Evolutionary conservation across 2,888 invertebrate genomes (phyloP), one percentile per base, ranked within the genome.

Genomic region (Eupelmus urozonus): DNA sequence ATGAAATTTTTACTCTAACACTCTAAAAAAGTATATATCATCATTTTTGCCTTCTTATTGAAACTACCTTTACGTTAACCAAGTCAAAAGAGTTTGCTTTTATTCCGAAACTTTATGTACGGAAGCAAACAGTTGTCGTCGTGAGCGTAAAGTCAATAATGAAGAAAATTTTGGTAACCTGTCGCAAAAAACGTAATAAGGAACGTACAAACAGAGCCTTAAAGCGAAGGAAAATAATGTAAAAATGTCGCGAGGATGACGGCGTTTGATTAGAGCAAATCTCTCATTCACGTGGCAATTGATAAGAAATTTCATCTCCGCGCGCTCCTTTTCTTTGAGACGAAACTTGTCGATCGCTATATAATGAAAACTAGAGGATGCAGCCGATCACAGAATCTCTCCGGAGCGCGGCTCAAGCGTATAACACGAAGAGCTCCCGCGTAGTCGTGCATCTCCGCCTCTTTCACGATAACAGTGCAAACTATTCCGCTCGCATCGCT

Each of bases 361-460:
- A 86, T 85, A 87, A 84, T 83, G 79, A 81, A 83, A 70, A 81
- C 82, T 75, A 70, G 60, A 65, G 55, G 13, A 74, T 67, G 74
- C 42, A 59, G 7, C 13, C 27, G 18, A 49, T 49, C 18, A 3
- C 70, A 67, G 55, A 70, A n/a, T 34, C n/a, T 3, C 2, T 27
- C 49, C 7, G 11, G n/a, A 34, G 53, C 49, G n/a, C 60, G 20
- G 63, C 23, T 57, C 20, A 25, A 42, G 42, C 55, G 34, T 63
- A 20, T 42, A 42, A 25, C n/a, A 25, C 69, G 1, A 55, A n/a
- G 2, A 13, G 13, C 18, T 51, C 20, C 62, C 16, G 0, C 42
- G 13, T 4, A 3, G 27, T 9, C n/a, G n/a, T n/a, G n/a, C n/a
- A n/a, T n/a, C n/a, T 29, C n/a, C 23, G 27, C 13, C 4, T 18